A percentile compares a stretch with the other conserved stretches of the same genome.
Conservation (phyloP, 2,113 vertebrate genomes). For the Pipa parva region DNA sequence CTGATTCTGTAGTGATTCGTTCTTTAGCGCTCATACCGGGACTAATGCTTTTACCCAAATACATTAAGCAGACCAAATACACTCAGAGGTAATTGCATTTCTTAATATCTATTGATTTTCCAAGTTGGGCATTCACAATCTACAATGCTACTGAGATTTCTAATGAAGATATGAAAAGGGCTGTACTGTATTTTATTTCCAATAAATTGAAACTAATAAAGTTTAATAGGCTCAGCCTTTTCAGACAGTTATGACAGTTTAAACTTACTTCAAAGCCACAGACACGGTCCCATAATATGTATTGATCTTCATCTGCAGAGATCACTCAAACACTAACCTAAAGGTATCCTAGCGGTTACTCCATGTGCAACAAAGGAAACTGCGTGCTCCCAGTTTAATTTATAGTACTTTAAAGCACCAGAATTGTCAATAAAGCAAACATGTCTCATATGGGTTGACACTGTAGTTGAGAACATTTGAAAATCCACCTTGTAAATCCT, state of each 20-base stretch:
- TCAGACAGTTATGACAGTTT: not conserved
- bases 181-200: slow-evolving; percentile 10
- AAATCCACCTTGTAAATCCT: no score
- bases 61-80: not conserved
- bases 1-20: no score
- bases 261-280: no score
- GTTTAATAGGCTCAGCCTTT: slow-evolving; percentile 13
- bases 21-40: no score
- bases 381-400: no score
- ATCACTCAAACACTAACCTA: not conserved
- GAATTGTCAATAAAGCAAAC: no score
- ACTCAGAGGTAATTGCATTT: slow-evolving; percentile 19
- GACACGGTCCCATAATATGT: not conserved
- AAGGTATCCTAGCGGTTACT: no score
- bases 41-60: not conserved
- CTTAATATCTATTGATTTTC: slow-evolving; percentile 20
- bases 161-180: slow-evolving; percentile 21
- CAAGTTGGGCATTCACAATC: not conserved
- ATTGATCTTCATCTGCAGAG: not conserved
- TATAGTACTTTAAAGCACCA: no score
- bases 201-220: slow-evolving; percentile 25
- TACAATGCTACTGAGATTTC: slow-evolving; percentile 12
- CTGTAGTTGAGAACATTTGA: no score
- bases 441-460: no score
- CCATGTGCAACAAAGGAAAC: no score